These are phyloP conservation scores for Anoura caudifer DNA, from an alignment of 2,113 vertebrate genomes.

Conservation along the genomic window DNA sequence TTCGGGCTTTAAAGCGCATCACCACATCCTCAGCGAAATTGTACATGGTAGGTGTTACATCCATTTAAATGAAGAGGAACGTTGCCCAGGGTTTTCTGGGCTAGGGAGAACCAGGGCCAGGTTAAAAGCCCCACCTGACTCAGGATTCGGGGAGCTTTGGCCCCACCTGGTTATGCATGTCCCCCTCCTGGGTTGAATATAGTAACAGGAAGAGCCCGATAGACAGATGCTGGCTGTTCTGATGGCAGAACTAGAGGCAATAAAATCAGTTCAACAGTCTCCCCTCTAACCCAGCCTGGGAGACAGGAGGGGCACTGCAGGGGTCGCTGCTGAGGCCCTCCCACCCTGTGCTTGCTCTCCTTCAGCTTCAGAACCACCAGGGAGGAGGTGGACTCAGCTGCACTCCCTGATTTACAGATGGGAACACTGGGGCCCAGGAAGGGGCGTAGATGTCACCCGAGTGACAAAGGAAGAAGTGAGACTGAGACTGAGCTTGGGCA, in stretches of 20 bases:
- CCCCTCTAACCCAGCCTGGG: not conserved
- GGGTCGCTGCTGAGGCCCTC: not conserved
- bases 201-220: not conserved
- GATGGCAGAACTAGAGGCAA: not conserved
- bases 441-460: not conserved
- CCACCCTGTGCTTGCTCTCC: rapidly evolving
- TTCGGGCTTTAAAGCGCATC: not conserved
- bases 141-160: not conserved
- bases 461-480: not conserved
- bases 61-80: not conserved
- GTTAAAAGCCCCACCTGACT: not conserved
- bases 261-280: not conserved
- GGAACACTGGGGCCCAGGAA: not conserved
- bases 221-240: rapidly evolving
- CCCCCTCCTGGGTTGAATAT: not conserved
- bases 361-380: not conserved
- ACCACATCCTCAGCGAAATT: not conserved
- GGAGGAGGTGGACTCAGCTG: not conserved
- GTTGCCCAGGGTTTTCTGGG: not conserved
- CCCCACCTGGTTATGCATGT: not conserved
- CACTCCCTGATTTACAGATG: not conserved
- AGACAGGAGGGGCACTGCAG: not conserved
- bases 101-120: not conserved
- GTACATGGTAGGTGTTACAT: too few relatives aligned
- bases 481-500: not conserved